Evolutionary conservation across 1,140 invertebrate genomes (phyloP).

Genomic region (Drosophila varians): DNA sequence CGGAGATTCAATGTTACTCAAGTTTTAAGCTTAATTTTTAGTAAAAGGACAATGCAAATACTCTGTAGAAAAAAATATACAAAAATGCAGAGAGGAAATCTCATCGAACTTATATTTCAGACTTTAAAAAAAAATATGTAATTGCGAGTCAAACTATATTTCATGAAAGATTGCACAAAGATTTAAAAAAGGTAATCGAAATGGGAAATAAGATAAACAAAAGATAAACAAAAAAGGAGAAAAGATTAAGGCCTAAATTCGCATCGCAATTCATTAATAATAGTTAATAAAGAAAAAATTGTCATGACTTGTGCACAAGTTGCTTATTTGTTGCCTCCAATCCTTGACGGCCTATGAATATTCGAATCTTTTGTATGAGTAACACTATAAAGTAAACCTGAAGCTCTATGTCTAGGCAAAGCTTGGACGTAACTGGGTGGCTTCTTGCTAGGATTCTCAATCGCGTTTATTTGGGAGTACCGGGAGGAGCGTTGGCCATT

Average conservation of each 20-base stretch:
- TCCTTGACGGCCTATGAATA: conserved; percentile 18
- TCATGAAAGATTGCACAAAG: background rate
- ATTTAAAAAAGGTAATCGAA: background rate
- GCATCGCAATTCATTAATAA: background rate
- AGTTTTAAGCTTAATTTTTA: background rate
- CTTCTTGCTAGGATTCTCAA: conserved; percentile 4
- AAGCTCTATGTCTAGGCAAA: conserved; percentile 65
- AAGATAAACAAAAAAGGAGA: background rate
- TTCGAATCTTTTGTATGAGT: conserved; percentile 28
- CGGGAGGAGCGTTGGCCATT: conserved; percentile 59
- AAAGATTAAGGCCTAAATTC: background rate
- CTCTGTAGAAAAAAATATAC: background rate
- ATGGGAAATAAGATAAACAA: background rate
- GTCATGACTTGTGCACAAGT: conserved; percentile 23
- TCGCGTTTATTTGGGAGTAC: conserved; percentile 57
- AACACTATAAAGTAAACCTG: conserved; percentile 72
- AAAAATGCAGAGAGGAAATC: background rate
- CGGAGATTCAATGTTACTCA: background rate
- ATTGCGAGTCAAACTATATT: background rate
- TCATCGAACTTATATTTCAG: background rate
- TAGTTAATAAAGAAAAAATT: background rate
- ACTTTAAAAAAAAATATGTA: background rate
- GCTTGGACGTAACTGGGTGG: conserved; percentile 76
- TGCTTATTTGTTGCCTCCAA: conserved; percentile 11
- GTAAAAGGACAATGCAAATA: conserved; percentile 8